Base-by-base conservation (phyloP, 2,113 vertebrate genomes). In the Callaeas wilsoni region DNA sequence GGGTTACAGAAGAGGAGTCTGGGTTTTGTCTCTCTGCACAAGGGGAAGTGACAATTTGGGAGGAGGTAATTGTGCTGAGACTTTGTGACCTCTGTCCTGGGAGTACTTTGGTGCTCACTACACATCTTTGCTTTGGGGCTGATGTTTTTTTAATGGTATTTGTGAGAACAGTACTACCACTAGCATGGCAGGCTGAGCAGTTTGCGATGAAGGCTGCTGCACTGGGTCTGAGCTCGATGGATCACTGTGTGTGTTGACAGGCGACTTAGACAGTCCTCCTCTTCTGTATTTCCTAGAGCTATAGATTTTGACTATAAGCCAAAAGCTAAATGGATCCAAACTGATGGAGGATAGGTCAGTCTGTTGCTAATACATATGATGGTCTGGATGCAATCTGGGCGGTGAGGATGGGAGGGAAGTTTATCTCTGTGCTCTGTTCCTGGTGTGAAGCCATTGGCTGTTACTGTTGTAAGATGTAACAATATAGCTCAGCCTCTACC, bases 271-370 rank as follows among this genome's bases (percentile, higher is more conserved):
- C 37, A 41, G n/a, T 87, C 47, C 13, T 83, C 33, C 16, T 90
- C 47, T 89, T 81, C 64, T 87, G 15, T 26, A 41, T 71, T 87
- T 84, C 26, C 44, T 68, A 75, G 33, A 90, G n/a, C 60, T 94
- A 49, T 37, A 49, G 64, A 60, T 81, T 93, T 95, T 95, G 91
- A 92, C 65, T 68, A 4, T 7, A 23, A 92, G 69, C 91, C 91
- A 94, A 92, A 87, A 93, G 33, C 52, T 93, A 91, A 94, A 87
- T 30, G 30, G 52, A 65, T 71, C 73, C 47, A 90, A 95, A 92
- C 25, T 0, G 6, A 44, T 1, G 12, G 71, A 84, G 76, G 33
- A 59, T 78, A 84, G 86, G 86, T 90, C 83, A 89, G 76, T 81
- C 39, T 16, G 56, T 41, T 87, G 52, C 64, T 87, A 69, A 70